Base-by-base conservation (phyloP, 30 jellyfish, hydroid and myxozoan species). In the Hydractinia symbiolongicarpus region DNA sequence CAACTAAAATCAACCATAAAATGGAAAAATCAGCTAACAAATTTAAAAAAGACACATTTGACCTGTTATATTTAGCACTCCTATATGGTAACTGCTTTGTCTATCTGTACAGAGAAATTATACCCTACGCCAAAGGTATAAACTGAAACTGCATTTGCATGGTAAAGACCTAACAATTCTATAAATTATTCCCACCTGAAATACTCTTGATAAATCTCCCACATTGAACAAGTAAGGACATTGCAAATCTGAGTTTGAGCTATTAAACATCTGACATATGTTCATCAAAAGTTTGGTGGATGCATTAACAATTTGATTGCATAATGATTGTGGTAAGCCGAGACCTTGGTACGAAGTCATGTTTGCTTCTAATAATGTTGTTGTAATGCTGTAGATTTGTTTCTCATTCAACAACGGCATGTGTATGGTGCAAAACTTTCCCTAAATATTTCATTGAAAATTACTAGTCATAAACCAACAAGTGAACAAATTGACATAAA, bases 321-420 rank as follows among this genome's bases (percentile, higher is more conserved):
- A 95, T 20, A 89, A 55, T 76, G 79, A 90, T 49, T 83, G 91
- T 14, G 89, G 88, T 16, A 89, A 88, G 21, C 89, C 82, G 54
- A 72, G 40, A 0, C 91, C 87, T 58, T 84, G 86, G 54, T 79
- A 75, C 8, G 77, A 76, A 19, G 84, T 70, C 96, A 89, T 89
- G 81, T 89, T 89, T 8, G 96, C 94, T 60, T 89, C 96, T 13
- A 89, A 88, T 83, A 89, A 60, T 54, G 90, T 90, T 13, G 96
- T 78, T 5, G 81, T 81, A 17, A 89, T 84, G 10, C 90, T 80
- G 6, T 61, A 78, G 7, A 74, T 71, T 11, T 87, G 76, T 19
- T 72, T 84, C 58, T 67, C 77, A 7, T 84, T 16, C 11, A 84
- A 90, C 75, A 83, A 83, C 4, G 95, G 95, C 62, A 89, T 69